Evolutionary conservation across 2,888 invertebrate species (phyloP), one percentile per base, ranked within the genome.

Genomic region (Mylabris sibirica): DNA sequence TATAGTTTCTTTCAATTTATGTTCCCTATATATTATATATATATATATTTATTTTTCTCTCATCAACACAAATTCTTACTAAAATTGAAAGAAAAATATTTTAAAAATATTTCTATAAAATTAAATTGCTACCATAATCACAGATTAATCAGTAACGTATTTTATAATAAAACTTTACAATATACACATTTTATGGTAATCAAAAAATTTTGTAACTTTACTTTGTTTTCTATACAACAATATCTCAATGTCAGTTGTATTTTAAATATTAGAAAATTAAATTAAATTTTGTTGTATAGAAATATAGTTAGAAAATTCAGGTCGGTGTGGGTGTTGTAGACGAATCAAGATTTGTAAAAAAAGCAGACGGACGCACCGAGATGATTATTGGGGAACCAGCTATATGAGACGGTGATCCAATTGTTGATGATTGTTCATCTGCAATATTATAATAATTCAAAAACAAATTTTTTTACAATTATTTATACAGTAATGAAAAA

Each of bases 311-410:
- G 6, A 8, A 49, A 59, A 70, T 74, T 81, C 78, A 82, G 63
- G 80, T 81, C 60, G 81, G 79, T 72, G 80, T 80, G 64, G 81
- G 79, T 72, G 80, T 80, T 64, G 81, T 79, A 70, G 81, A 81
- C 70, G 81, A 81, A 72, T 81, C 80, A 71, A 80, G 77, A 74
- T 81, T 79, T 76, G 76, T 79, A 74, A 80, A 80, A 70, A 79
- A 81, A 72, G 79, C 78, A 71, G 79, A 77, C 66, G 79, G 76
- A 67, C 77, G 77, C 75, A 78, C 77, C 68, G 76, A 73, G 65
- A 78, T 77, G 74, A 81, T 73, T 71, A 78, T 79, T 66, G 78
- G 78, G 66, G 81, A 79, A 70, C 77, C 77, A 69, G 75, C 74
- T 66, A 77, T 67, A 69, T 76, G 75, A 67, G 75, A 67, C 57